Evolutionary conservation across 2,797 vertebrate species (phyloP).

Genomic region (Scolopax rusticola): DNA sequence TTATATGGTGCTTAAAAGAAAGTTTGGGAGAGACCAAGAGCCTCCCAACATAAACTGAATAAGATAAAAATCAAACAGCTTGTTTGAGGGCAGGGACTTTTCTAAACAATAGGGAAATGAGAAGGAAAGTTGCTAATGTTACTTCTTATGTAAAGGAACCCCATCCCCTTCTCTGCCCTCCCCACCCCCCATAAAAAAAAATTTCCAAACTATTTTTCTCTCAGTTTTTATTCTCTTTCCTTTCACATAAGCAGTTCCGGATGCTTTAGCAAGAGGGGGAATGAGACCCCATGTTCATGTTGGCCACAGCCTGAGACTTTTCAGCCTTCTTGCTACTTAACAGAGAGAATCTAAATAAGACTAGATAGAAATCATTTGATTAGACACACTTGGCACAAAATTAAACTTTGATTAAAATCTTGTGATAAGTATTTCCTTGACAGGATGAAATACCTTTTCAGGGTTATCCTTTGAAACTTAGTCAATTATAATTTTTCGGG

Average conservation of each 20-base stretch:
- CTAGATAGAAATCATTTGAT: background rate
- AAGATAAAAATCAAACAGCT: background rate
- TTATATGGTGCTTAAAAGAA: background rate
- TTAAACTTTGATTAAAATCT: background rate
- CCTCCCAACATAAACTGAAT: background rate
- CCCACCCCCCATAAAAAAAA: accelerated
- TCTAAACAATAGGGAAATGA: background rate
- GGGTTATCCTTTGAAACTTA: background rate
- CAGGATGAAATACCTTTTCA: background rate
- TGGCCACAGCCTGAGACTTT: background rate
- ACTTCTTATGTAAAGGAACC: background rate
- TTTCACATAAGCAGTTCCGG: background rate
- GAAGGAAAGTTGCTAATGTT: background rate
- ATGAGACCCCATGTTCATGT: background rate
- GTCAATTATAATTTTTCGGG: background rate
- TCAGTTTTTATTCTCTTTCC: background rate
- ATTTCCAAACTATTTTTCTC: background rate
- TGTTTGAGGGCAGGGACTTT: background rate
- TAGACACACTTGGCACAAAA: background rate
- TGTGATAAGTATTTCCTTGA: background rate
- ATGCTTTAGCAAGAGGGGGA: background rate
- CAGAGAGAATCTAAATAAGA: background rate
- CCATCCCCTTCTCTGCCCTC: accelerated
- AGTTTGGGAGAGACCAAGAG: background rate
- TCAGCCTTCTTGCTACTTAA: background rate